Evolutionary conservation across 2,113 vertebrate species (phyloP).

Genomic region (Cairina moschata): DNA sequence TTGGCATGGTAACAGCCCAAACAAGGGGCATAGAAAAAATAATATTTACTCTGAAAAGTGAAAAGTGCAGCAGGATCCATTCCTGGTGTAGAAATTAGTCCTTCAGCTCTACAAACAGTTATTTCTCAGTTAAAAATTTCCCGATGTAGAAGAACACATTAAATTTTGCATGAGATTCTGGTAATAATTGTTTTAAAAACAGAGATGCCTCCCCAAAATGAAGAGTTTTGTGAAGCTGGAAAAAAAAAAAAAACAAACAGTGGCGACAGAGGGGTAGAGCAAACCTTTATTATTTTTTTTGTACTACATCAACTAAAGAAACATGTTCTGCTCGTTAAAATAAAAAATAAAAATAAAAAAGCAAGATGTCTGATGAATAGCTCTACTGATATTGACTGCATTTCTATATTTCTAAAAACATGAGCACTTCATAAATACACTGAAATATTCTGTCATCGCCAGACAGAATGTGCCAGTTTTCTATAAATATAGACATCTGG

Average conservation of each 20-base stretch:
- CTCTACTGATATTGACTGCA: conserved; percentile 40
- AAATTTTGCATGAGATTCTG: neutral
- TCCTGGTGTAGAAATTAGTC: neutral
- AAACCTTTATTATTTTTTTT: neutral
- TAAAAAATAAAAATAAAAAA: neutral
- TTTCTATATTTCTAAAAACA: conserved; percentile 50
- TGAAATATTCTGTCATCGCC: conserved; percentile 55
- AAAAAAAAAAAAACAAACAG: neutral
- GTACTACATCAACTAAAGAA: neutral
- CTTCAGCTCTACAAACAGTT: neutral
- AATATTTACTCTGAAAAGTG: neutral
- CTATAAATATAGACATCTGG: conserved; percentile 57
- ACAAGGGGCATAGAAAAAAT: neutral
- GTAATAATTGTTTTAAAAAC: neutral
- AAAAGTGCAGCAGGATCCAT: neutral
- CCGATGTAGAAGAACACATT: neutral
- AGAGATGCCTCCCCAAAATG: neutral
- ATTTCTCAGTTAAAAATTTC: neutral
- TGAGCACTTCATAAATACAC: conserved; percentile 59
- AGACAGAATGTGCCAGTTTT: conserved; percentile 15
- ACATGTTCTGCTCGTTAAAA: conserved; percentile 22
- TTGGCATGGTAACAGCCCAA: neutral
- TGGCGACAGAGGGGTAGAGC: neutral
- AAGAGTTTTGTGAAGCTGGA: neutral
- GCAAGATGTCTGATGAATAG: conserved; percentile 18